Base-by-base conservation (phyloP, 2,113 vertebrate species). In the Quiscalus mexicanus region DNA sequence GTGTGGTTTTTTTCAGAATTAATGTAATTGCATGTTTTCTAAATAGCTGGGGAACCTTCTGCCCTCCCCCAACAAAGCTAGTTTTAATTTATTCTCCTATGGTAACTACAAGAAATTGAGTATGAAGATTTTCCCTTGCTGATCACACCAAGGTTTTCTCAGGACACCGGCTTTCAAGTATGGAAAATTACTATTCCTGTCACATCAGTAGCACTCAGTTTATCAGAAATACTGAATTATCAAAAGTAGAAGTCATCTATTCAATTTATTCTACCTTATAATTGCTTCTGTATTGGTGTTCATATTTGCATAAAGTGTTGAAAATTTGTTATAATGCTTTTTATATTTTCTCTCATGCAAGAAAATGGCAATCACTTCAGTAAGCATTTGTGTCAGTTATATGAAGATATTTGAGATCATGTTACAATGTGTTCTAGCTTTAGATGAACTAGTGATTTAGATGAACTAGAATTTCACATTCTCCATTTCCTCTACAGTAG, bases 201-300 rank as follows among this genome's bases (percentile, higher is more conserved):
- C 76, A 89, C 52, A 73, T 21, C 23, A 70, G 4, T 22, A 93
- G 49, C 70, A 69, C 47, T 83, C 77, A 64, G 4, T 87, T 89
- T 79, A 77, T 68, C 59, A 90, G 85, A 79, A 90, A 69, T 70
- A 33, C 23, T 65, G 45, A 78, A 60, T 56, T 89, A 77, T 82
- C 56, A 79, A 73, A 84, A 90, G 64, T 45, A 89, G 45, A 89
- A 65, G 49, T 52, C 3, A 6, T 62, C 58, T 74, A 16, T 78
- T 45, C 53, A 50, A 42, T 88, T 94, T 84, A 76, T 53, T 95
- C n/a, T 85, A 19, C 68, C 9, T 91, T 84, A 56, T 91, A 95
- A 91, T 92, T 35, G 4, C 60, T 81, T 86, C 47, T 84, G 11
- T 80, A 58, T 15, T 84, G 47, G 33, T 82, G 41, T 56, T 93